phyloP scores from a whole-genome alignment of 2,888 invertebrate genomes.

The Dynastes grantii region DNA sequence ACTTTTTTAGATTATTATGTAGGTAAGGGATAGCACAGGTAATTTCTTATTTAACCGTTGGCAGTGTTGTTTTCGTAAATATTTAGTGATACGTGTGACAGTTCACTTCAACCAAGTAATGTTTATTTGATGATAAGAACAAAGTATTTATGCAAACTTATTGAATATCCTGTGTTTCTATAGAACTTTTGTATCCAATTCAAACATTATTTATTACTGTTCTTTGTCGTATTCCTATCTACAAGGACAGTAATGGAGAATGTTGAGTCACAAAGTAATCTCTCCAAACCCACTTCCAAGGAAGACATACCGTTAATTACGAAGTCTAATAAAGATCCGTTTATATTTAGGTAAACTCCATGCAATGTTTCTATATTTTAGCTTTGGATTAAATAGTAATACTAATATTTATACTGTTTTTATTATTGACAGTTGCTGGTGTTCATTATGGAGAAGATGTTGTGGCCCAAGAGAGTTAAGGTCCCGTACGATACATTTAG shows the following conservation, averaged over 20 bases:
- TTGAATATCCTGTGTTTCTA: not conserved
- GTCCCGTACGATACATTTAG: conserved; percentile 84
- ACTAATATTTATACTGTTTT: conserved; percentile 13
- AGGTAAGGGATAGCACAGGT: conserved; percentile 60
- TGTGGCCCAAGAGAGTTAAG: conserved; percentile 83
- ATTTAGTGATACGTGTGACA: conserved; percentile 40
- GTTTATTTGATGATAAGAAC: conserved; percentile 14
- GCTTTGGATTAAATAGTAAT: not conserved
- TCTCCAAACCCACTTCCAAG: conserved; percentile 70
- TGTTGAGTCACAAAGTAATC: conserved; percentile 68
- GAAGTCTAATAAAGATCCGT: conserved; percentile 76
- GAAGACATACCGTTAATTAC: conserved; percentile 82
- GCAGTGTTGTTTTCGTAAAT: conserved; percentile 38
- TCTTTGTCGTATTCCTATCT: not conserved
- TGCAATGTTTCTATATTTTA: too few relatives aligned
- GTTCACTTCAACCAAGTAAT: conserved; percentile 22
- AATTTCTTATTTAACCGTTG: conserved; percentile 49
- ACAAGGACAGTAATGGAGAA: conserved; percentile 64
- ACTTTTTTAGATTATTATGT: conserved; percentile 64
- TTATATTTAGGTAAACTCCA: conserved; percentile 74
- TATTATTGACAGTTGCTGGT: conserved; percentile 78
- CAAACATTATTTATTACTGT: conserved; percentile 6
- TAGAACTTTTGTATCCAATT: not conserved
- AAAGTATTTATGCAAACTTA: conserved; percentile 7
- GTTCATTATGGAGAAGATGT: conserved; percentile 82